Base-by-base conservation (phyloP, 2,797 vertebrate species). In the Falco cherrug region DNA sequence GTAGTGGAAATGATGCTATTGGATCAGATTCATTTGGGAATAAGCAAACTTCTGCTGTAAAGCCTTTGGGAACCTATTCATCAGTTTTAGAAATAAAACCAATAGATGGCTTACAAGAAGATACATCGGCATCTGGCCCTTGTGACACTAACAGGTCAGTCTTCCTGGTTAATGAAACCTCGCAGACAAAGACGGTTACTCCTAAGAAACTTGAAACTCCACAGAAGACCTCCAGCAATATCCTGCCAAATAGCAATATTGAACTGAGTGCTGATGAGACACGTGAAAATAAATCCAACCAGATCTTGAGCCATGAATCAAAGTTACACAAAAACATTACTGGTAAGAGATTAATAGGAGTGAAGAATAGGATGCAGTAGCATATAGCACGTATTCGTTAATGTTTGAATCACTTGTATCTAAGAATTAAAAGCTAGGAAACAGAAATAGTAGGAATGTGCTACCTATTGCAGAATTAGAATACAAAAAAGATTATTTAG, bases 271-370 rank as follows among this genome's bases (percentile, higher is more conserved):
- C 60, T 64, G 56, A 79, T 78, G 91, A 98, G 64, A 70, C 56
- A 24, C 2, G 0, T 82, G 78, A 91, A 95, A 95, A 92, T 81
- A 93, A 94, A 91, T 61, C 94, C 85, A 84, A 86, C 54, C 69
- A 83, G 41, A 57, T 90, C 56, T 60, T 76, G 93, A 90, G 75
- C 35, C 91, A 35, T 64, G 96, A 97, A 60, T 93, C 86, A 84
- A 95, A 93, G 50, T 88, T 86, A 39, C 79, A 95, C 22, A 73
- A 97, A 93, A 95, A 26, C 61, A 51, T 73, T 76, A 81, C 94
- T 96, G 98, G 98, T 99, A 99, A 99, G 98, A 97, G 18, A 28
- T 61, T 87, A 43, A 16, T 11, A 19, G 24, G 54, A 69, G 12
- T 16, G 39, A 83, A 35, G 20, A 51, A 64, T 22, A 24, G 41